Evolutionary conservation across 2,888 invertebrate genomes (phyloP).

Genomic region (Seira ritae): DNA sequence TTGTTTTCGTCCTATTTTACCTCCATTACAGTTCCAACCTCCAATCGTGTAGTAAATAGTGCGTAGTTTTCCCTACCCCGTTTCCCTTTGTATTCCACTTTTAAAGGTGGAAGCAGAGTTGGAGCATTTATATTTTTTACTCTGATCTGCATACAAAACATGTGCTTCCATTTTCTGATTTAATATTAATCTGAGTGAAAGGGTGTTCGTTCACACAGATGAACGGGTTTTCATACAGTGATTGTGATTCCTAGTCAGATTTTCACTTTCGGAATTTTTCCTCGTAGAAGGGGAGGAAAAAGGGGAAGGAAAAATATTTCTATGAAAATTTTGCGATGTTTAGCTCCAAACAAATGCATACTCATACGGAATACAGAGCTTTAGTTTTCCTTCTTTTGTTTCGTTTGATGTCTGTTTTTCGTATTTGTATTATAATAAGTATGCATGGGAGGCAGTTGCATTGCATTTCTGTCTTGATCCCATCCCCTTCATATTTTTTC

Average conservation of each 20-base stretch:
- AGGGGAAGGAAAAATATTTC: conserved; percentile 27
- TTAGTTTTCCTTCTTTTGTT: background rate
- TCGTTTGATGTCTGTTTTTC: background rate
- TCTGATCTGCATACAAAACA: conserved; percentile 50
- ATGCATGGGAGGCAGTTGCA: background rate
- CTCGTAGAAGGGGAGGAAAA: conserved; percentile 16
- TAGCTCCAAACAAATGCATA: background rate
- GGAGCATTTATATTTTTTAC: too few relatives aligned
- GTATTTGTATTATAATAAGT: background rate
- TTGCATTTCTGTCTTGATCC: conserved; percentile 19
- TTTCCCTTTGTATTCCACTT: too few relatives aligned
- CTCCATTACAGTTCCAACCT: too few relatives aligned
- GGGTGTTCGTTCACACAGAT: conserved; percentile 56
- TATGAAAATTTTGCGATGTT: conserved; percentile 20
- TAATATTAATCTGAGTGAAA: conserved; percentile 61
- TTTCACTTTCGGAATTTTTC: conserved; percentile 33
- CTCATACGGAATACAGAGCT: background rate
- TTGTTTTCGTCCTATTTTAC: too few relatives aligned
- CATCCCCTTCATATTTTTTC: conserved; percentile 14
- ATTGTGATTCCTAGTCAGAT: conserved; percentile 25
- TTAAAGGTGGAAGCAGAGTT: too few relatives aligned
- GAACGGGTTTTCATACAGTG: conserved; percentile 47
- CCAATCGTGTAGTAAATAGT: too few relatives aligned
- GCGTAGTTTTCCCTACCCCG: too few relatives aligned
- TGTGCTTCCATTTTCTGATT: conserved; percentile 33